Evolutionary conservation across 2,797 vertebrate genomes (phyloP), one percentile per base, ranked within the genome.

Genomic region (Premnoplex brunnescens): DNA sequence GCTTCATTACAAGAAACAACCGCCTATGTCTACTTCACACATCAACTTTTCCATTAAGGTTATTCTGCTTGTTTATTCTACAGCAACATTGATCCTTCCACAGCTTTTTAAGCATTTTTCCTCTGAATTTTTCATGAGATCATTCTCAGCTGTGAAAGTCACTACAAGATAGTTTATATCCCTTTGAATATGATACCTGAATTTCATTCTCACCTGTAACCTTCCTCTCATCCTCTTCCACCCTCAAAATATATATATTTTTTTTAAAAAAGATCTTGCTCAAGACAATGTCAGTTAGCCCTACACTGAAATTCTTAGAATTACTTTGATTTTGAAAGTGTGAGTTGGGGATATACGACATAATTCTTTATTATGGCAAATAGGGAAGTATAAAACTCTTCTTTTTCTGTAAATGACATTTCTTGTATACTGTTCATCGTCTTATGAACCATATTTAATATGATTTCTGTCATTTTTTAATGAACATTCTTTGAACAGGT

Each of bases 151-250:
- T 71, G 24, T 20, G 28, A 81, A 86, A 41, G 14, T 9, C 3
- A 9, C 10, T 41, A 21, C 6, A 55, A 30, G 10, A 30, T 13
- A 4, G 4, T 46, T 52, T 0, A 0, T 75, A 73, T 88, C 78
- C 26, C 43, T 68, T 66, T 34, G 5, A 79, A 44, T 41, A 12
- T 2, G 3, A 10, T 48, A 63, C 48, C 1, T 80, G 44, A 34
- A 58, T 44, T 37, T 9, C 9, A 30, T 52, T 69, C 9, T 63
- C 18, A 67, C 9, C 12, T 71, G 5, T 81, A 77, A 74, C 8
- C 5, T 77, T 10, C 13, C 2, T 59, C 24, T 83, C 11, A 63
- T 56, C 10, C 9, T 73, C 13, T 84, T 78, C 28, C 36, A 64
- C 9, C 5, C 2, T 16, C 4, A 43, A 85, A 84, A 41, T 32